Evolutionary conservation across 2,888 invertebrate species (phyloP).

Genomic region (Creontiades dilutus): DNA sequence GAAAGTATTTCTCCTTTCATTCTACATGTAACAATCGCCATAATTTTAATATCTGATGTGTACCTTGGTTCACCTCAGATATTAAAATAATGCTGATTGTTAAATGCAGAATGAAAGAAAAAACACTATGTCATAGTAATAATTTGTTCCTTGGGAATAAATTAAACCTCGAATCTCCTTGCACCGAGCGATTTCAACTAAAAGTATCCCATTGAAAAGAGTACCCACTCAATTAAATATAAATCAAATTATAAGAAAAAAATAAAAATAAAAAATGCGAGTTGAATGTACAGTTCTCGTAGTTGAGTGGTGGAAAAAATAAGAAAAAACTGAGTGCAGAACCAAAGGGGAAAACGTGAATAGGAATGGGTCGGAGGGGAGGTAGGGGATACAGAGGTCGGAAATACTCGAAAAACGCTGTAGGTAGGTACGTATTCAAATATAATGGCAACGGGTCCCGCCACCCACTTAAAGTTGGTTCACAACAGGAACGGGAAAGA

Average conservation of each 20-base stretch:
- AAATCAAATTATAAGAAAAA: neutral
- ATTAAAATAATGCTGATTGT: too few species aligned
- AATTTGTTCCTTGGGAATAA: neutral
- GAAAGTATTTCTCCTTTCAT: too few species aligned
- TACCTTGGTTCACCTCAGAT: too few species aligned
- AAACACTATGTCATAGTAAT: too few species aligned
- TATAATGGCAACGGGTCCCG: constrained; percentile 19
- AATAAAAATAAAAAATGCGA: neutral
- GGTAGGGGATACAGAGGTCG: neutral
- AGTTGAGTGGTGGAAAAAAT: neutral
- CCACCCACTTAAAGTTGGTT: constrained; percentile 23
- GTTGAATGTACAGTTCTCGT: neutral
- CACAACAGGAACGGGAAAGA: too few species aligned
- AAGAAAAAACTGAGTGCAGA: neutral
- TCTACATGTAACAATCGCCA: too few species aligned
- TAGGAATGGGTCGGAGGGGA: neutral
- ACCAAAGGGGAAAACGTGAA: constrained; percentile 2
- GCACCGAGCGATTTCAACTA: neutral
- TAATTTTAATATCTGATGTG: too few species aligned
- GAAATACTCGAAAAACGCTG: constrained; percentile 30
- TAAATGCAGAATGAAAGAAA: too few species aligned
- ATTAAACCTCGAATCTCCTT: neutral
- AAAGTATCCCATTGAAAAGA: neutral
- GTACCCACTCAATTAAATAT: neutral
- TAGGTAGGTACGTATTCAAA: neutral